Evolutionary conservation across 2,797 vertebrate species (phyloP), one percentile per base, ranked within the genome.

Genomic region (Fistularia tabacaria): DNA sequence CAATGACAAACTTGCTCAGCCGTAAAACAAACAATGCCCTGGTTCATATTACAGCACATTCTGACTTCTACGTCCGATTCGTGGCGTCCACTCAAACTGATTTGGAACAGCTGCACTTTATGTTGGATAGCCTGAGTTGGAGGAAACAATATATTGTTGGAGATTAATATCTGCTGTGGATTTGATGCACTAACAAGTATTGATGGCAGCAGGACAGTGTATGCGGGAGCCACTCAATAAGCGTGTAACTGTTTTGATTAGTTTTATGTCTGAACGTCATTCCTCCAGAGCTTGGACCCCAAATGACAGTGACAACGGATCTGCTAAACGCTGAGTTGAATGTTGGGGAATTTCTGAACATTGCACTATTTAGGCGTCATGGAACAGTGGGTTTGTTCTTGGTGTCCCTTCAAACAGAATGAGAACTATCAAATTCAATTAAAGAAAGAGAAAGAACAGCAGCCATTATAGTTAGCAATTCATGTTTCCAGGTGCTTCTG

Each of bases 381-480:
- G 54, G 51, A 60, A 42, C 54, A 60, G 46, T 55, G 54, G 14
- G 57, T 49, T 40, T 69, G 57, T 74, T 66, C 62, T 54, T 61
- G 54, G 64, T 53, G 4, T 62, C 53, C 40, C 45, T 62, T 60
- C 59, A 66, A 64, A 58, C 54, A 14, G 25, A 56, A 60, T 56
- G 40, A 7, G 42, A 70, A 51, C 62, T 3, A 66, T 66, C 67
- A 66, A 59, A 61, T 48, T 46, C 49, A 49, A 67, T 73, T 50
- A 65, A 59, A 14, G n/a, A n/a, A 46, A 63, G 36, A 42, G 42
- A 47, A 64, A 47, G 42, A 51, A 39, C 38, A 46, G 15, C 38
- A 14, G 4, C 9, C 14, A 13, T 9, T 44, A 42, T 3, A 10
- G 6, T 6, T 42, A 40, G 39, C 10, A 40, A 40, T 25, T 25